Evolutionary conservation across 2,797 vertebrate genomes (phyloP).

Genomic region (Lithobates sylvaticus): DNA sequence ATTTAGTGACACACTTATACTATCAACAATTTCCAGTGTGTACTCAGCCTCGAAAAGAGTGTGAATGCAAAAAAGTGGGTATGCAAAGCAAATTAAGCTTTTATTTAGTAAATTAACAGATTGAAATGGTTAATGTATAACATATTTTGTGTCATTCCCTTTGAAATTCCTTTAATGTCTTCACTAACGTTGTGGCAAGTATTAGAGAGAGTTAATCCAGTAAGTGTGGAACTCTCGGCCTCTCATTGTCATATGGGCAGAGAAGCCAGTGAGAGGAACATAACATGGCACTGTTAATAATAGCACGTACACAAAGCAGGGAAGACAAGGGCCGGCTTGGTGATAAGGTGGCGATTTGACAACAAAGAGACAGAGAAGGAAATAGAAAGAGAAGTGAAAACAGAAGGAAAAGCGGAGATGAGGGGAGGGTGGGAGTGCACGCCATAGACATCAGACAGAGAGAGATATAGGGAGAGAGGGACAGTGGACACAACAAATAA

Average conservation of each 20-base stretch:
- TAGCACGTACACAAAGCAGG: constrained; percentile 47
- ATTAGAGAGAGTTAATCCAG: constrained; percentile 36
- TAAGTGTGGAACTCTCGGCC: constrained; percentile 35
- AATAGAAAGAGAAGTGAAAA: constrained; percentile 58
- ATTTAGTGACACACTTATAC: no score
- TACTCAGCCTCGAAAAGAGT: no score
- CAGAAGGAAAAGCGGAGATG: constrained; percentile 52
- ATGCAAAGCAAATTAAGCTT: no score
- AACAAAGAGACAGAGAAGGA: constrained; percentile 59
- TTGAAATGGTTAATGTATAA: background rate
- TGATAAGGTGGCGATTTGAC: constrained; percentile 62
- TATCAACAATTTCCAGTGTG: no score
- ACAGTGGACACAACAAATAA: constrained; percentile 35
- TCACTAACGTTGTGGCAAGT: background rate
- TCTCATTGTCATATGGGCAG: constrained; percentile 45
- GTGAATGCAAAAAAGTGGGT: no score
- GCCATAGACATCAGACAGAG: constrained; percentile 29
- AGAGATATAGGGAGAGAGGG: constrained; percentile 3
- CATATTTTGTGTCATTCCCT: background rate
- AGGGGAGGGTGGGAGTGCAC: constrained; percentile 34
- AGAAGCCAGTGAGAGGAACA: constrained; percentile 47
- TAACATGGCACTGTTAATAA: constrained; percentile 61
- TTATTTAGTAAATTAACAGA: no score
- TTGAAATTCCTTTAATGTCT: background rate
- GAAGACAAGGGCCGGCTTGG: constrained; percentile 55